A percentile compares a stretch with the other conserved stretches of the same genome.
These are phyloP conservation scores for Tokudaia tokunoshimensis DNA, from an alignment of 2,797 vertebrate genomes.

Conservation along the genomic window DNA sequence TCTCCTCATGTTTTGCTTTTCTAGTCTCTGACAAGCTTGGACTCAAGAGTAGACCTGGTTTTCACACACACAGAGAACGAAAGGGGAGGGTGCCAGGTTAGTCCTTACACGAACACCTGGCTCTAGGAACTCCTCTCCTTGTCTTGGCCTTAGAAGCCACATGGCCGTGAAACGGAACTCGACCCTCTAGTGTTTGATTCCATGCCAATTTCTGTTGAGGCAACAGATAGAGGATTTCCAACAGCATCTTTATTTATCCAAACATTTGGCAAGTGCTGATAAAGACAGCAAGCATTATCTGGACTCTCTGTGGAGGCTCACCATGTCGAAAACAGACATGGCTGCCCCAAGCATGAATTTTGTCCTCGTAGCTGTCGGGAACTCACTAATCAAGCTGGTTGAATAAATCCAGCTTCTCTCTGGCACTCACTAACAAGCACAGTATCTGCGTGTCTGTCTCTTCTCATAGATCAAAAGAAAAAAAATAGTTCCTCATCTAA, in stretches of 20 bases:
- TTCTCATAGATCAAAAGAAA: background rate
- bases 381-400: constrained; percentile 55
- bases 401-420: constrained; percentile 66
- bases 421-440: constrained; percentile 38
- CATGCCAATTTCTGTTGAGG: constrained; percentile 44
- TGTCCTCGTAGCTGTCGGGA: constrained; percentile 72
- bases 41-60: background rate
- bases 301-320: constrained; percentile 60
- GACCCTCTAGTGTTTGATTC: background rate
- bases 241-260: constrained; percentile 78
- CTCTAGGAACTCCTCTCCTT: background rate
- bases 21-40: background rate
- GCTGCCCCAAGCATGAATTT: constrained; percentile 63
- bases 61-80: background rate
- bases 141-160: background rate
- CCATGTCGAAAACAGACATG: constrained; percentile 62
- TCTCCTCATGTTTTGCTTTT: background rate
- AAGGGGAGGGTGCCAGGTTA: background rate
- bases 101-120: background rate
- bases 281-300: constrained; percentile 67
- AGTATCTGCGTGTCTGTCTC: constrained; percentile 1
- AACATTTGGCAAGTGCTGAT: constrained; percentile 74
- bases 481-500: background rate
- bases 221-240: constrained; percentile 64
- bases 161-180: background rate